Evolutionary conservation across 2,113 vertebrate genomes (phyloP).

Genomic region (Lophotis ruficrista): DNA sequence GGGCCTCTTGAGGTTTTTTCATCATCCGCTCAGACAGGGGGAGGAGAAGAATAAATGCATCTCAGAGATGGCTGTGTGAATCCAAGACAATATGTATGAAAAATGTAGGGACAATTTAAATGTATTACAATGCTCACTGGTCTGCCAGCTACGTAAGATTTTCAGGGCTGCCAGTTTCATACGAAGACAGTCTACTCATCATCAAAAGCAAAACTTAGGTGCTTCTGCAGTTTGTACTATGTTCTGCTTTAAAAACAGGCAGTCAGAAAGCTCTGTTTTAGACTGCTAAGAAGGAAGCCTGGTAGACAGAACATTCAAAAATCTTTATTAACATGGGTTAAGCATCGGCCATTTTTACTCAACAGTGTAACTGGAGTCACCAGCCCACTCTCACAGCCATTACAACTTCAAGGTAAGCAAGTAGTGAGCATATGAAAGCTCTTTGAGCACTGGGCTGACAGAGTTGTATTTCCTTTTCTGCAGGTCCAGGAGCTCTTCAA

Average conservation of each 20-base stretch:
- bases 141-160: not conserved
- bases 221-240: not conserved
- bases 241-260: not conserved
- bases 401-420: not conserved
- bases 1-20: not conserved
- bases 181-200: not conserved
- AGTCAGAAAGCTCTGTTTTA: accelerated
- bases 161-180: not conserved
- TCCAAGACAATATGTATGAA: not conserved
- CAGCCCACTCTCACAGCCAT: not conserved
- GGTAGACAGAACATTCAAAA: not conserved
- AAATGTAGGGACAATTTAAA: not conserved
- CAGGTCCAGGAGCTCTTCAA: not conserved
- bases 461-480: not conserved
- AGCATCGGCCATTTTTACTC: not conserved
- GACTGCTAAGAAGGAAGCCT: not conserved
- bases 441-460: not conserved
- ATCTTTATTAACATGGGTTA: not conserved
- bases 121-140: not conserved
- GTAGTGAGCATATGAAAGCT: not conserved
- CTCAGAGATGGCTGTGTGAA: not conserved
- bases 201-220: not conserved
- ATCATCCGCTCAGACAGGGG: not conserved
- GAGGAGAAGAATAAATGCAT: not conserved
- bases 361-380: not conserved